Evolutionary conservation across 2,888 invertebrate genomes (phyloP).

Genomic region (Agrilus mali): DNA sequence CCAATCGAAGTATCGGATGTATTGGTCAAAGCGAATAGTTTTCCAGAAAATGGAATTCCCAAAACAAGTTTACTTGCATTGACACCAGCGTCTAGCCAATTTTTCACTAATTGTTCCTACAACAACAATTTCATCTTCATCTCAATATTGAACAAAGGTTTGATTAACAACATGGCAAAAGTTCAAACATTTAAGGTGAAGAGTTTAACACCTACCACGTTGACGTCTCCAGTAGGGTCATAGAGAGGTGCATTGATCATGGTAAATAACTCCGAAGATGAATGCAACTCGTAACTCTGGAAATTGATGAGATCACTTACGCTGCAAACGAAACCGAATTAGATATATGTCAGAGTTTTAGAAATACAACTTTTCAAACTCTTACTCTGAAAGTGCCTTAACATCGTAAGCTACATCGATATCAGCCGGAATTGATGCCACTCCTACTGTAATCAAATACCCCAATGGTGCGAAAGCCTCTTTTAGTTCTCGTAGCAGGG

Average conservation of each 20-base stretch:
- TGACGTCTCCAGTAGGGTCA: not conserved
- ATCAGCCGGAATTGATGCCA: constrained; percentile 37
- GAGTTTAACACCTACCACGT: not conserved
- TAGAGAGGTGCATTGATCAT: constrained; percentile 52
- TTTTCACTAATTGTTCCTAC: constrained; percentile 35
- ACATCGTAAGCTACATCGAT: constrained; percentile 46
- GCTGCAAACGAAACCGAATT: constrained; percentile 23
- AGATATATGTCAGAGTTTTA: too few relatives aligned
- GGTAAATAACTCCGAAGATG: constrained; percentile 49
- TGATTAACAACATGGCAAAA: too few relatives aligned
- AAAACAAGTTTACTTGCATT: constrained; percentile 50
- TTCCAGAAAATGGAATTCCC: constrained; percentile 60
- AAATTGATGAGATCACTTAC: constrained; percentile 53
- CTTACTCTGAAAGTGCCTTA: constrained; percentile 30
- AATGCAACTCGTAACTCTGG: constrained; percentile 65
- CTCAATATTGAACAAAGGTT: too few relatives aligned
- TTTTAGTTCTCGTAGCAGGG: constrained; percentile 42
- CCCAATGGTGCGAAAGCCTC: constrained; percentile 40
- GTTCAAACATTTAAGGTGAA: not conserved
- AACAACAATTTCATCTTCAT: constrained; percentile 11
- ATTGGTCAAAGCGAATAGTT: constrained; percentile 46
- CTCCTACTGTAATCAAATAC: constrained; percentile 44
- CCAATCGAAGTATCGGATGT: constrained; percentile 36
- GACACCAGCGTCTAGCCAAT: constrained; percentile 44
- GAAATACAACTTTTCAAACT: too few relatives aligned